Percentiles rank a stretch among this genome's conserved stretches.
Evolutionary conservation across 2,888 invertebrate genomes (phyloP).

Genomic region (Drosophila nr. medialis): DNA sequence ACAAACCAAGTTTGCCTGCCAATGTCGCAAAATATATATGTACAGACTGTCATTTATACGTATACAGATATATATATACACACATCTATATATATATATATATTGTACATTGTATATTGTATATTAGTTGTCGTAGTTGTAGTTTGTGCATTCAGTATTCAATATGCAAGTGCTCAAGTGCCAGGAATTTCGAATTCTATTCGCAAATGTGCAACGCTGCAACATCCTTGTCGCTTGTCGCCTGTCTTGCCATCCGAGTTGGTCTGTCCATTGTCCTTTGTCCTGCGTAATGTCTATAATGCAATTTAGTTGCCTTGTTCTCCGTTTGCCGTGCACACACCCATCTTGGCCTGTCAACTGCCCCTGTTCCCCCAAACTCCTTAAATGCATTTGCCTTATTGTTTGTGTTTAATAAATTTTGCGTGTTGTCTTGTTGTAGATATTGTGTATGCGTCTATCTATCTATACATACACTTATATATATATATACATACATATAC

Average conservation of each 20-base stretch:
- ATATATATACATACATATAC: background rate
- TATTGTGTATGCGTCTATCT: conserved; percentile 32
- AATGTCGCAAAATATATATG: conserved; percentile 56
- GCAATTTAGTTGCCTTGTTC: conserved; percentile 79
- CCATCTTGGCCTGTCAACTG: conserved; percentile 43
- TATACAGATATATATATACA: conserved; percentile 5
- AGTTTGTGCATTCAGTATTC: conserved; percentile 49
- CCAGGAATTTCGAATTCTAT: conserved; percentile 62
- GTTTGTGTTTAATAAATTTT: conserved; percentile 82
- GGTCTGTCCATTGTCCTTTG: conserved; percentile 33
- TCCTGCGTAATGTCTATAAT: conserved; percentile 70
- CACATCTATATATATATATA: background rate
- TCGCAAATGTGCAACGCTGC: conserved; percentile 76
- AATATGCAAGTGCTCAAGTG: conserved; percentile 62
- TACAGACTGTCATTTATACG: conserved; percentile 45
- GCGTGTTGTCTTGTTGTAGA: conserved; percentile 66
- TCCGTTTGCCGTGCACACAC: conserved; percentile 62
- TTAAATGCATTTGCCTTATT: conserved; percentile 81
- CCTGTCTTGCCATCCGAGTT: conserved; percentile 34
- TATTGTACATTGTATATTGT: conserved; percentile 15
- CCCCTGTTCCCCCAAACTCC: conserved; percentile 43
- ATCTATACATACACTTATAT: background rate
- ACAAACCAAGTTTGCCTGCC: conserved; percentile 16
- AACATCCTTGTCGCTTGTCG: conserved; percentile 66
- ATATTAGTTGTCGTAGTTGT: conserved; percentile 25